phyloP scores from a whole-genome alignment of 2,888 invertebrate genomes.

The Parnassius orleans region DNA sequence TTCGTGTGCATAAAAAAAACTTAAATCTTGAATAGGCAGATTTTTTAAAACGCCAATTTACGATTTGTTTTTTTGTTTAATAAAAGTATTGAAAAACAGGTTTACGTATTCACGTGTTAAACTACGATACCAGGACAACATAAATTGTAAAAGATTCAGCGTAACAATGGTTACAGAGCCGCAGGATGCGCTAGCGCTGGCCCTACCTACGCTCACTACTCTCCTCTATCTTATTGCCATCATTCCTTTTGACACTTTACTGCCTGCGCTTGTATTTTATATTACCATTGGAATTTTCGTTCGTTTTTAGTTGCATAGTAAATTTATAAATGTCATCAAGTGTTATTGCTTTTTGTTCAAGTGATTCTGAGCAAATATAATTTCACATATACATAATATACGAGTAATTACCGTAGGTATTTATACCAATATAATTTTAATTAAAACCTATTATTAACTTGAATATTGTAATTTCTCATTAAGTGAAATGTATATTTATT shows the following conservation, averaged over 20 bases:
- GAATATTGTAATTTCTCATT: too few relatives aligned
- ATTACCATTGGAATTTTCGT: conserved; percentile 32
- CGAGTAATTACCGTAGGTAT: too few relatives aligned
- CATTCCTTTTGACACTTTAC: conserved; percentile 71
- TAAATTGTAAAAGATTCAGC: conserved; percentile 61
- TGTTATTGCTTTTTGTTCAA: conserved; percentile 8
- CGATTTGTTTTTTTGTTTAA: too few relatives aligned
- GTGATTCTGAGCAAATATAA: not conserved
- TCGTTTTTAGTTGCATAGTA: conserved; percentile 11
- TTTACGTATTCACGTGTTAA: conserved; percentile 22
- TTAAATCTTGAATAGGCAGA: too few relatives aligned
- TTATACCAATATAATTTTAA: too few relatives aligned
- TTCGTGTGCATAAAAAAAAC: too few relatives aligned
- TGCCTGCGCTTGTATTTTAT: conserved; percentile 62
- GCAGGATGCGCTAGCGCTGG: conserved; percentile 46
- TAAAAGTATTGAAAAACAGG: not conserved
- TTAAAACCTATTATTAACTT: too few relatives aligned
- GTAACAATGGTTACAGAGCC: conserved; percentile 60
- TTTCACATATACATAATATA: not conserved
- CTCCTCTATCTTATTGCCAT: conserved; percentile 68
- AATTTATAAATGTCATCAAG: conserved; percentile 20
- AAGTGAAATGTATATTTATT: too few relatives aligned
- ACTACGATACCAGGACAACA: conserved; percentile 43
- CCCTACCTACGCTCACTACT: conserved; percentile 53
- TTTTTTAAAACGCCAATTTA: too few relatives aligned